These are phyloP conservation scores for Hephaestus fuliginosus DNA, from an alignment of 2,797 vertebrate species.

Conservation along the genomic window DNA sequence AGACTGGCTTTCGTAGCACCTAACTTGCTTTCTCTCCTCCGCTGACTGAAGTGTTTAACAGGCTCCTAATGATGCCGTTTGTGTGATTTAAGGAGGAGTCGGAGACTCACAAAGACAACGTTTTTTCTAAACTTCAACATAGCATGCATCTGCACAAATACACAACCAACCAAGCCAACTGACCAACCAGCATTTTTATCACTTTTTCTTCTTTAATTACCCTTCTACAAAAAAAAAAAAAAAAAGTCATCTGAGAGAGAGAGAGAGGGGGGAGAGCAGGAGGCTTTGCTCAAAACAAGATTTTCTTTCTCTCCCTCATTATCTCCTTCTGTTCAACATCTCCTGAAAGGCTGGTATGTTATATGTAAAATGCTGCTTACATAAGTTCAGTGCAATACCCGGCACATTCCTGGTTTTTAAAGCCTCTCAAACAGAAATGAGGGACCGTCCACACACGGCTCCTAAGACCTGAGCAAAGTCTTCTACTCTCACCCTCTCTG, in stretches of 20 bases:
- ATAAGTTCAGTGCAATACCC: constrained; percentile 63
- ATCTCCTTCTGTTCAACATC: constrained; percentile 25
- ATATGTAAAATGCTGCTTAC: constrained; percentile 53
- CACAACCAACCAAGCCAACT: constrained; percentile 80
- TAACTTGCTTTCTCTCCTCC: constrained; percentile 33
- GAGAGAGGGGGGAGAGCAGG: constrained; percentile 45
- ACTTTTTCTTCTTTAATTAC: constrained; percentile 76
- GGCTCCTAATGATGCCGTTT: constrained; percentile 19
- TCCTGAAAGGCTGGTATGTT: constrained; percentile 48
- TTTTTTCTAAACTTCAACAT: constrained; percentile 73
- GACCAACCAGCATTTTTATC: constrained; percentile 73
- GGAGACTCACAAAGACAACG: constrained; percentile 60
- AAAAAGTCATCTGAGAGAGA: constrained; percentile 55
- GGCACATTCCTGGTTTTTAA: constrained; percentile 36
- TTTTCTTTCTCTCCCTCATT: constrained; percentile 25
- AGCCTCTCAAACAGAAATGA: constrained; percentile 33
- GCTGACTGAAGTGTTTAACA: constrained; percentile 31
- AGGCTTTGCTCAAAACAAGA: constrained; percentile 67
- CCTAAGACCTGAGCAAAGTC: constrained; percentile 73
- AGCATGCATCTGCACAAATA: constrained; percentile 83
- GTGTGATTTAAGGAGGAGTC: constrained; percentile 50
- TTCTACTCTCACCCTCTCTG: constrained; percentile 63
- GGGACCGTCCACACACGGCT: constrained; percentile 44
- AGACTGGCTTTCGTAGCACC: constrained; percentile 47
- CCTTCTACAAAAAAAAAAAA: constrained; percentile 69